phyloP scores from a whole-genome alignment of 2,797 vertebrate genomes.

The Platyrinchus mystaceus region DNA sequence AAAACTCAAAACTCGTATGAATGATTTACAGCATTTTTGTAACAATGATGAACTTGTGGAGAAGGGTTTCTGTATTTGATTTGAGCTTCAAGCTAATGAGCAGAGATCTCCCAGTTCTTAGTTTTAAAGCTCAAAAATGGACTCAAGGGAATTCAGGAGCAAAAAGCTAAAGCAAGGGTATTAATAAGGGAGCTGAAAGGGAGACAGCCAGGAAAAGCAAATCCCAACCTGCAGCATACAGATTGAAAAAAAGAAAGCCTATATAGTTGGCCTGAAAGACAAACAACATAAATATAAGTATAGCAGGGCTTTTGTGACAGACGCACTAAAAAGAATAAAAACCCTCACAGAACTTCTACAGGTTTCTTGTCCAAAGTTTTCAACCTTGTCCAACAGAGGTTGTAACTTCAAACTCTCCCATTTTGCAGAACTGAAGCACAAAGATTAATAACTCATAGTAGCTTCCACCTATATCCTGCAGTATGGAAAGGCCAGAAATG shows the following conservation, averaged over 20 bases:
- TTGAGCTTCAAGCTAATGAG: neutral
- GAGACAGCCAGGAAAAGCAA: neutral
- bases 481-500: neutral
- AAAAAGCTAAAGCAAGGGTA: neutral
- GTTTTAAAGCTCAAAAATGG: neutral
- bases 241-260: neutral
- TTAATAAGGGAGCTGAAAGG: neutral
- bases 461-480: neutral
- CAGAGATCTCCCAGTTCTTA: neutral
- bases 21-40: neutral
- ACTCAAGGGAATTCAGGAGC: neutral
- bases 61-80: neutral
- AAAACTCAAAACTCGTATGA: neutral
- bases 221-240: neutral
- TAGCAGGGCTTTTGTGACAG: neutral
- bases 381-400: neutral
- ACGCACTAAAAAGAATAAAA: neutral
- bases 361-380: neutral
- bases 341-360: neutral
- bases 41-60: neutral
- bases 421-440: neutral
- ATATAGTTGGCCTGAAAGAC: neutral
- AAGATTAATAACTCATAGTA: slow-evolving; percentile 21
- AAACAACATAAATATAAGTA: neutral
- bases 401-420: neutral